Evolutionary conservation across 2,113 vertebrate species (phyloP).

Genomic region (Centropus unirufus): DNA sequence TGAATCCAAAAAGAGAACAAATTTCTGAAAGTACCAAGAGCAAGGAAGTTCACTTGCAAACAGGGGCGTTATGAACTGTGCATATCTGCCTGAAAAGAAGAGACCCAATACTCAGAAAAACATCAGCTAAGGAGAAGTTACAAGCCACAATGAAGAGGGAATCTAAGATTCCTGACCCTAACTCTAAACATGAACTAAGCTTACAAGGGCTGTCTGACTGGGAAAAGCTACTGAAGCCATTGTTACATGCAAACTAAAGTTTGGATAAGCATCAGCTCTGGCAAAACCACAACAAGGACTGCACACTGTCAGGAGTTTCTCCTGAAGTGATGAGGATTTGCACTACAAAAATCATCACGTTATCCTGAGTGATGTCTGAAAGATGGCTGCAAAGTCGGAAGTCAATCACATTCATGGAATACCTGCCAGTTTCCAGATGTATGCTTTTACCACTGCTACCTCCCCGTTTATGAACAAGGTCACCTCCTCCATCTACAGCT

Average conservation of each 20-base stretch:
- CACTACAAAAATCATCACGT: neutral
- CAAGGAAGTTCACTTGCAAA: neutral
- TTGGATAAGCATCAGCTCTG: neutral
- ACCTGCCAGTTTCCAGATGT: neutral
- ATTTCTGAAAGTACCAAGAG: neutral
- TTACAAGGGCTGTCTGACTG: neutral
- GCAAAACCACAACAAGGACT: neutral
- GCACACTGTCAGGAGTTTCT: neutral
- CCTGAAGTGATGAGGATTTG: neutral
- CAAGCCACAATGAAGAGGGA: neutral
- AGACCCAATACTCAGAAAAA: neutral
- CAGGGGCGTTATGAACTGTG: accelerated
- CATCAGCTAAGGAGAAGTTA: neutral
- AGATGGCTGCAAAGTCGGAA: neutral
- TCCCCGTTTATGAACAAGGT: neutral
- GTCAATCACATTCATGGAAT: neutral
- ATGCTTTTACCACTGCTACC: neutral
- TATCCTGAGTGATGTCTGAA: neutral
- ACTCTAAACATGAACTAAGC: neutral
- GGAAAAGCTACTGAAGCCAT: neutral
- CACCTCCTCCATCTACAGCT: neutral
- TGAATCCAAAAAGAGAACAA: neutral
- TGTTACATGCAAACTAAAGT: neutral
- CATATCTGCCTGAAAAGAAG: neutral
- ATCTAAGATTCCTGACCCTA: neutral